Evolutionary conservation across 2,888 invertebrate genomes (phyloP).

Genomic region (Macrophya annulata): DNA sequence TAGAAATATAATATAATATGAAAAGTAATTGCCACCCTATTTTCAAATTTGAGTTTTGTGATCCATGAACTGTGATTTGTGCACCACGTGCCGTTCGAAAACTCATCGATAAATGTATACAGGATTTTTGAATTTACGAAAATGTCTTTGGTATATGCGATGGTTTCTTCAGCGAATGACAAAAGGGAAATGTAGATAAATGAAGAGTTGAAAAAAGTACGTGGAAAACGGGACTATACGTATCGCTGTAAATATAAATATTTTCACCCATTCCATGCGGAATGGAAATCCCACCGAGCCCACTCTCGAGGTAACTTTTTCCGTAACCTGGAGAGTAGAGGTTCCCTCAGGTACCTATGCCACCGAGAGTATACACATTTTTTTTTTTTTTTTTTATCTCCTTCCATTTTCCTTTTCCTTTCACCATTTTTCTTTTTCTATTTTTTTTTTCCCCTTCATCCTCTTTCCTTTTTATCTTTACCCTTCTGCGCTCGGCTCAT

Average conservation of each 20-base stretch:
- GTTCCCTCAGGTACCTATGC: constrained; percentile 45
- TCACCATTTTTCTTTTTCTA: neutral
- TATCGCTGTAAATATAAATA: constrained; percentile 51
- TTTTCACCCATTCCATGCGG: constrained; percentile 19
- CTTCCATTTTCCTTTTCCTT: constrained; percentile 22
- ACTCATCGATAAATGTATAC: neutral
- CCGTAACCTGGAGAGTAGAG: constrained; percentile 38
- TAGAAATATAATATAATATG: no score
- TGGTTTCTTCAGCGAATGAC: neutral
- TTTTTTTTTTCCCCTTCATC: neutral
- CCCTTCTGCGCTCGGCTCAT: neutral
- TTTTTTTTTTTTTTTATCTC: constrained; percentile 29
- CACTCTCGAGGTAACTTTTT: constrained; percentile 39
- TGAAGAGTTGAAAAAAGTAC: constrained; percentile 36
- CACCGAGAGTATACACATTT: constrained; percentile 1
- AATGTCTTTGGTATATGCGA: neutral
- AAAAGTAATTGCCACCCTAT: no score
- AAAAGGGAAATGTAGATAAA: constrained; percentile 33
- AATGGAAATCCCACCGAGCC: constrained; percentile 42
- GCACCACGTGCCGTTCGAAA: neutral
- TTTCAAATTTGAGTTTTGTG: no score
- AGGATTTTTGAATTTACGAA: neutral
- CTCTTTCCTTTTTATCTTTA: neutral
- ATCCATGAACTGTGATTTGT: neutral
- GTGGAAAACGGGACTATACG: constrained; percentile 26